Conservation (phyloP, 2,888 invertebrate species). For the Lasioglossum morio region DNA sequence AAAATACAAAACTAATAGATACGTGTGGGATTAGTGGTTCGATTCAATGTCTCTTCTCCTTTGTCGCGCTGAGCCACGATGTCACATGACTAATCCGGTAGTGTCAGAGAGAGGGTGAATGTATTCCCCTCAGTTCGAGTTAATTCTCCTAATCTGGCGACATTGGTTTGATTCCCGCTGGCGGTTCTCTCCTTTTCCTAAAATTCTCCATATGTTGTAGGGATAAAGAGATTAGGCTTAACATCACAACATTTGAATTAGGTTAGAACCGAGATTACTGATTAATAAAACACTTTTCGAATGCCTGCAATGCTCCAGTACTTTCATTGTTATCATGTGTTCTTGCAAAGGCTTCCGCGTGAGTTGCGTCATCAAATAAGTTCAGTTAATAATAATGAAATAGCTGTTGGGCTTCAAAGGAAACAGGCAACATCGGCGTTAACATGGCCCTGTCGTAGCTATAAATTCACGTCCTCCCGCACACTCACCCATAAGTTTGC, state of each 20-base stretch:
- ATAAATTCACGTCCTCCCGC: conserved; percentile 3
- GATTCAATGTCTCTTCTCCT: too few relatives aligned
- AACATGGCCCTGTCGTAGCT: background rate
- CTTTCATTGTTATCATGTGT: background rate
- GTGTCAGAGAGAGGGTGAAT: too few relatives aligned
- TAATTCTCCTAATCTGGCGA: too few relatives aligned
- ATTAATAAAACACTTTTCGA: background rate
- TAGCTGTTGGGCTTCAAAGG: background rate
- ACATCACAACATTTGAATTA: background rate
- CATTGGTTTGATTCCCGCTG: too few relatives aligned
- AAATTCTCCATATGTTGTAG: too few relatives aligned
- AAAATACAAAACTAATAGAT: too few relatives aligned
- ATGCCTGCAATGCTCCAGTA: background rate
- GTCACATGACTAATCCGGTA: too few relatives aligned
- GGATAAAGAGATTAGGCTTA: background rate
- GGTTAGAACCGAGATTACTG: background rate
- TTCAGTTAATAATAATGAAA: conserved; percentile 7
- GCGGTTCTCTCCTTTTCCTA: too few relatives aligned
- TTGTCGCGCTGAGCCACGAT: too few relatives aligned
- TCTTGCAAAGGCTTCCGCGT: too few relatives aligned
- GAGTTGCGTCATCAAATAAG: background rate
- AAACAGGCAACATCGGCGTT: background rate
- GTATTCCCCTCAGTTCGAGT: too few relatives aligned
- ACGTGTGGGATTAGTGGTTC: too few relatives aligned
- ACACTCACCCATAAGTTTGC: conserved; percentile 7